These are phyloP conservation scores for Dugesia japonica DNA, from an alignment of 2,888 invertebrate genomes.

Conservation along the genomic window DNA sequence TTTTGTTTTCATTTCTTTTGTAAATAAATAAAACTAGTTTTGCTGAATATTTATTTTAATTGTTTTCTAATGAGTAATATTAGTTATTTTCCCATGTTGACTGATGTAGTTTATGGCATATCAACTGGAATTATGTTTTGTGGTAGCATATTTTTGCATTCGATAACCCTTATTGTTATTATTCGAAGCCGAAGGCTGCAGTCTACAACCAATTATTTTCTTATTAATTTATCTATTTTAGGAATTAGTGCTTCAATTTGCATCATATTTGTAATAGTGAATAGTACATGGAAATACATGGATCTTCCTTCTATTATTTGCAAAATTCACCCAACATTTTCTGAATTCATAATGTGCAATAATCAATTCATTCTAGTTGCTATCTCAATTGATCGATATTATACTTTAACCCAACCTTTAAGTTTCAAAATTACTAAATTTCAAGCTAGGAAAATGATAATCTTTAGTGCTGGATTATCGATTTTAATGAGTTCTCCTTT, in stretches of 20 bases:
- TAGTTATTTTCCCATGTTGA: neutral
- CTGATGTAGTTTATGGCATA: slow-evolving; percentile 8
- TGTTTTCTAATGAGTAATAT: neutral
- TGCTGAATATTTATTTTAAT: neutral
- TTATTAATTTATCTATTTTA: slow-evolving; percentile 40
- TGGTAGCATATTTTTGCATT: slow-evolving; percentile 39
- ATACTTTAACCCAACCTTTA: slow-evolving; percentile 45
- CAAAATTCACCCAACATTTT: slow-evolving; percentile 38
- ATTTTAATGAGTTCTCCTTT: slow-evolving; percentile 36
- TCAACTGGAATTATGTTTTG: slow-evolving; percentile 29
- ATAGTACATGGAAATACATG: slow-evolving; percentile 37
- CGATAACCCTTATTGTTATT: slow-evolving; percentile 43
- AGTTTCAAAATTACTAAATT: slow-evolving; percentile 44
- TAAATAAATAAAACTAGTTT: slow-evolving; percentile 11
- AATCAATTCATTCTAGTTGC: slow-evolving; percentile 38
- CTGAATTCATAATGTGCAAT: slow-evolving; percentile 36
- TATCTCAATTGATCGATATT: slow-evolving; percentile 43
- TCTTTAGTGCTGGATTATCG: slow-evolving; percentile 38
- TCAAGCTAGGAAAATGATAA: slow-evolving; percentile 42
- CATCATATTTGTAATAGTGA: slow-evolving; percentile 38
- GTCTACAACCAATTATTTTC: slow-evolving; percentile 46
- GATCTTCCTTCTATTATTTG: slow-evolving; percentile 39
- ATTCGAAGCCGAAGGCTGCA: slow-evolving; percentile 43
- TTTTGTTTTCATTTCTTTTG: neutral
- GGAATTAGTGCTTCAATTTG: slow-evolving; percentile 40